Conservation (phyloP, 2,888 invertebrate genomes). For the Cristatella mucedo region DNA sequence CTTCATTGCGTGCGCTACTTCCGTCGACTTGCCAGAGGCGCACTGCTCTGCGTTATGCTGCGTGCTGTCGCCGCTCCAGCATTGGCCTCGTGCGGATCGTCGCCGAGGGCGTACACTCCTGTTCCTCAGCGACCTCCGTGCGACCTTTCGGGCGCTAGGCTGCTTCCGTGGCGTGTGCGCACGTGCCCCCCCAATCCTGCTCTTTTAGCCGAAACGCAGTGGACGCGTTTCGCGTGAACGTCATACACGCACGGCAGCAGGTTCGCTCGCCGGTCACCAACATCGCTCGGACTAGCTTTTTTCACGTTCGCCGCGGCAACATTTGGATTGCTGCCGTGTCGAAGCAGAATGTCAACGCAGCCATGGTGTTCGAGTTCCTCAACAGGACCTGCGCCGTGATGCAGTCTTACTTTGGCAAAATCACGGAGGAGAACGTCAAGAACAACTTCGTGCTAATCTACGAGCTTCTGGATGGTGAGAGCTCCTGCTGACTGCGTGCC, state of each 20-base stretch:
- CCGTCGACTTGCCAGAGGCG: too few species aligned
- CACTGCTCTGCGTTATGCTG: too few species aligned
- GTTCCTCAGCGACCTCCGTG: too few species aligned
- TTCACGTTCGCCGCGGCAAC: constrained; percentile 94
- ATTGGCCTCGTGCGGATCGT: too few species aligned
- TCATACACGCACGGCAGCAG: constrained; percentile 88
- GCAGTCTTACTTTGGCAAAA: constrained; percentile 99
- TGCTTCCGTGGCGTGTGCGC: too few species aligned
- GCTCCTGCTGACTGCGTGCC: too few species aligned
- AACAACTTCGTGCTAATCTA: constrained; percentile 99
- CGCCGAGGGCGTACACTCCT: too few species aligned
- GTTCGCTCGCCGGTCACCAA: constrained; percentile 97
- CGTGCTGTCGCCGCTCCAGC: too few species aligned
- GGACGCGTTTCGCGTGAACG: constrained; percentile 96
- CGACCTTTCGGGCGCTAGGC: too few species aligned
- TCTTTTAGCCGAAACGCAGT: constrained; percentile 71
- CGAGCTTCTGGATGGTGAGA: constrained; percentile 81
- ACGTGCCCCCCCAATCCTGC: too few species aligned
- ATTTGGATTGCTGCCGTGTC: constrained; percentile 99
- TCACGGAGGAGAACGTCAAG: constrained; percentile 98
- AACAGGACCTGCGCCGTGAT: constrained; percentile 80
- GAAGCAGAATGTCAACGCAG: constrained; percentile 98
- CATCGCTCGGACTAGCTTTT: constrained; percentile 95
- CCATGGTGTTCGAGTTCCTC: constrained; percentile 98
- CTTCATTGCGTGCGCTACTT: too few species aligned